Base-by-base conservation (phyloP, 2,888 invertebrate genomes). In the Eurytoma adleriae region DNA sequence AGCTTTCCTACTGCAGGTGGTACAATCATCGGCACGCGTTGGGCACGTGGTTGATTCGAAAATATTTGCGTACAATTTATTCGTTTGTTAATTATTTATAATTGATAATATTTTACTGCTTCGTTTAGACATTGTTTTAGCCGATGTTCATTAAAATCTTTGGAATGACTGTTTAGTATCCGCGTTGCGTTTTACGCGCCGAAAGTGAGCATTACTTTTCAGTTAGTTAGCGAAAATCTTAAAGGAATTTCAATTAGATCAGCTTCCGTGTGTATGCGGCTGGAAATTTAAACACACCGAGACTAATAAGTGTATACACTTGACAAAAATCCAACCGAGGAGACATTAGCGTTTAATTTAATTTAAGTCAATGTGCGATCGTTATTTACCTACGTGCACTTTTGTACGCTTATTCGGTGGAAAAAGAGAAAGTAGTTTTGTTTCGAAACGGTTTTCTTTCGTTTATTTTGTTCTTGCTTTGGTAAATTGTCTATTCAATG, bases 361-460 rank as follows among this genome's bases (percentile, higher is more conserved):
- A 70, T 56, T 48, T 52, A 12, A 50, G 30, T 64, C 71, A 52
- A 27, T 59, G 61, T 70, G 50, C 2, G 24, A 24, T 61, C 64
- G 52, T 78, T 67, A 66, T 56, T 71, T 71, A 66, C 57, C 62
- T 24, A 16, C 24, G 18, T 13, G 27, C 16, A 16, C 73, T 74
- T 66, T 64, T 40, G 59, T 64, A 48, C 16, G 50, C 61, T 68
- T 56, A 56, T 56, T 54, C 54, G 2, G 24, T 40, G 12, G 50
- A 67, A 59, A 77, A 66, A 66, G 78, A 71, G 78, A 78, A 78
- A 78, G 78, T 62, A 66, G 14, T 27, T 66, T 78, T 78, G 70
- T 78, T 77, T 70, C 64, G 56, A 64, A 70, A 77, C 18, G 24
- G 64, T 72, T 70, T 71, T 64, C 76, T 62, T 59, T 76, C 54